phyloP scores from a whole-genome alignment of 2,797 vertebrate species.

The Megalops cyprinoides region DNA sequence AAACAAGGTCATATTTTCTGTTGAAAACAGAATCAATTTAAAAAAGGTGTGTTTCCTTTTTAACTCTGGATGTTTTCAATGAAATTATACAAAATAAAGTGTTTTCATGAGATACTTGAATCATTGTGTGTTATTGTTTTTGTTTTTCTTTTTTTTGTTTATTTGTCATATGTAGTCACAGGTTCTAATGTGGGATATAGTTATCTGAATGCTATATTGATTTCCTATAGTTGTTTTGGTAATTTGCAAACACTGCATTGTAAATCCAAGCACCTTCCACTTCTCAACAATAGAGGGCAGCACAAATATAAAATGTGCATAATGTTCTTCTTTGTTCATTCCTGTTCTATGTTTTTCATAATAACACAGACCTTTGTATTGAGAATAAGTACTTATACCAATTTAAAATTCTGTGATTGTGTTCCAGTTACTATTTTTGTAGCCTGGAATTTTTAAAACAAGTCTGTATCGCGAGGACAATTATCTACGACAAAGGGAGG shows the following conservation, averaged over 20 bases:
- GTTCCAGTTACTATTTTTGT: too few relatives aligned
- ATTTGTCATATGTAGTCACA: neutral
- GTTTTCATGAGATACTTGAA: constrained; percentile 74
- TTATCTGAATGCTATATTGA: neutral
- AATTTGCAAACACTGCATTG: neutral
- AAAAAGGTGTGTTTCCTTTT: constrained; percentile 64
- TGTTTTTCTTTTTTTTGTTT: constrained; percentile 17
- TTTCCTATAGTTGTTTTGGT: neutral
- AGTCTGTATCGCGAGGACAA: too few relatives aligned
- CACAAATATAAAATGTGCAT: neutral
- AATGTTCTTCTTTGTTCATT: neutral
- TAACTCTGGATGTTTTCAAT: constrained; percentile 66
- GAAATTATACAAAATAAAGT: constrained; percentile 63
- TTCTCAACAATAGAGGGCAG: neutral
- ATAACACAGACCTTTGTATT: too few relatives aligned
- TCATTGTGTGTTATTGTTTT: constrained; percentile 3
- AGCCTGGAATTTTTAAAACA: too few relatives aligned
- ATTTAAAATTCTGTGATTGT: too few relatives aligned
- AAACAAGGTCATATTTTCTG: constrained; percentile 36
- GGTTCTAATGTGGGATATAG: neutral
- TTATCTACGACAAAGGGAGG: too few relatives aligned
- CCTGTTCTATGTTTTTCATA: too few relatives aligned
- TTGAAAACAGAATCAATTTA: constrained; percentile 52
- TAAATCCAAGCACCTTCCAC: neutral
- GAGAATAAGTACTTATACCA: too few relatives aligned